Base-by-base conservation (phyloP, 2,797 vertebrate species). In the Propithecus deckenii region DNA sequence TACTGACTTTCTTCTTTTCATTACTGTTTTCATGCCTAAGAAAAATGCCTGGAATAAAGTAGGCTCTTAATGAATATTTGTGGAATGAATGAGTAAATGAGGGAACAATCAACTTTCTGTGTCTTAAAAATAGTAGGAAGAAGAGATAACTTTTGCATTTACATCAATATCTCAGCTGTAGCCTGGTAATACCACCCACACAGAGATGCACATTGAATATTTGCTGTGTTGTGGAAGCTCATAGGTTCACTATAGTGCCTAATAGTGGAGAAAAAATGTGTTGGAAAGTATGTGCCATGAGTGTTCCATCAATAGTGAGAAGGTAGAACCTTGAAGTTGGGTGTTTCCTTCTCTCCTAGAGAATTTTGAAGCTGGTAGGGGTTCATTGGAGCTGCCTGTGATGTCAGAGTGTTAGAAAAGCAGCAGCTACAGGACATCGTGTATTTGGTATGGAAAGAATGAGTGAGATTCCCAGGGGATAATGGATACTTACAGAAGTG, bases 191-290 rank as follows among this genome's bases (percentile, higher is more conserved):
- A 59, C 41, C 13, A 48, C 0, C 20, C 41, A 72, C 2, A 75
- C 13, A 59, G 12, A n/a, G 3, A 52, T 7, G 32, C 10, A 67
- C 14, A 12, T 0, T 32, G 32, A 13, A 9, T 67, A 61, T 10
- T 41, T 25, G 7, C 2, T 84, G 4, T 48, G 7, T 3, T 71
- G 5, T 30, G 67, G 75, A 67, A 41, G 61, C 5, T 55, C 32
- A 7, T 2, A 76, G 12, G 4, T 3, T 57, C 6, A 48, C 12
- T 25, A 9, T 0, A 38, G 3, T 43, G 35, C 30, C 6, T 18
- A 75, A n/a, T 1, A 59, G 32, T 71, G 11, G 38, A 86, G 17
- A 46, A 76, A 38, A 2, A 80, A 3, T 13, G 18, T 46, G 0
- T 32, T 65, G 13, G 48, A 32, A 43, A 74, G 0, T 5, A 2